Conservation (phyloP, 2,888 invertebrate genomes). For the Drosophila sordidula region DNA sequence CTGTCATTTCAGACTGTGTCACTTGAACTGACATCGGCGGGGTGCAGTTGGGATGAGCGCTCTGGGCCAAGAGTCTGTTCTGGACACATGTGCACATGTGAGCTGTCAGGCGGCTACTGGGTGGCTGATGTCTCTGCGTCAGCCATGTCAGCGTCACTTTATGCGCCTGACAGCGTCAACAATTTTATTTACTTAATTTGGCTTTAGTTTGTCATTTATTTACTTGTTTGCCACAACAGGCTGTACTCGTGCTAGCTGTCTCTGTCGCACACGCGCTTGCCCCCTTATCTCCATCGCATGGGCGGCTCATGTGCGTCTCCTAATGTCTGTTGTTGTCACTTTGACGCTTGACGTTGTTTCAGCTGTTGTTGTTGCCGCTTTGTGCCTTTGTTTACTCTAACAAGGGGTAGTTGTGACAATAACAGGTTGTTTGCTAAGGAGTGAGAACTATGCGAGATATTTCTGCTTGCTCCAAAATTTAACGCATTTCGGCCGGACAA, state of each 20-base stretch:
- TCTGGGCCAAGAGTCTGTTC: slow-evolving; percentile 15
- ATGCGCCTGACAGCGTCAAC: slow-evolving; percentile 74
- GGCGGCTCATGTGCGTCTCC: slow-evolving; percentile 50
- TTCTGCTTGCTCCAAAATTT: not conserved
- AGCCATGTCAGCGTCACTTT: slow-evolving; percentile 72
- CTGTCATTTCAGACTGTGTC: slow-evolving; percentile 46
- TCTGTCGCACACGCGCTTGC: slow-evolving; percentile 11
- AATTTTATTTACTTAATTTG: slow-evolving; percentile 82
- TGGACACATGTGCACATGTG: slow-evolving; percentile 23
- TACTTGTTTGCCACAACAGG: slow-evolving; percentile 69
- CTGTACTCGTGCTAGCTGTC: slow-evolving; percentile 11
- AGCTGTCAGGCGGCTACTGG: slow-evolving; percentile 28
- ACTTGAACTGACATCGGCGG: slow-evolving; percentile 51
- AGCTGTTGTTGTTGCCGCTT: slow-evolving; percentile 37
- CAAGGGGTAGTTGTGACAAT: slow-evolving; percentile 28
- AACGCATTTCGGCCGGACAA: not conserved
- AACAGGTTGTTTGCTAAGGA: slow-evolving; percentile 1
- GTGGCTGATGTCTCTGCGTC: slow-evolving; percentile 38
- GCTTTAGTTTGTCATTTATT: slow-evolving; percentile 81
- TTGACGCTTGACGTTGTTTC: slow-evolving; percentile 69
- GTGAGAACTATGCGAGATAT: not conserved
- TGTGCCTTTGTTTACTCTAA: slow-evolving; percentile 20
- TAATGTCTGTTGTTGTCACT: slow-evolving; percentile 78
- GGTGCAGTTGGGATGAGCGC: slow-evolving; percentile 24
- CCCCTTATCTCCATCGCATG: slow-evolving; percentile 28